Evolutionary conservation across 2,113 vertebrate genomes (phyloP).

Genomic region (zebrafish (Danio rerio)): DNA sequence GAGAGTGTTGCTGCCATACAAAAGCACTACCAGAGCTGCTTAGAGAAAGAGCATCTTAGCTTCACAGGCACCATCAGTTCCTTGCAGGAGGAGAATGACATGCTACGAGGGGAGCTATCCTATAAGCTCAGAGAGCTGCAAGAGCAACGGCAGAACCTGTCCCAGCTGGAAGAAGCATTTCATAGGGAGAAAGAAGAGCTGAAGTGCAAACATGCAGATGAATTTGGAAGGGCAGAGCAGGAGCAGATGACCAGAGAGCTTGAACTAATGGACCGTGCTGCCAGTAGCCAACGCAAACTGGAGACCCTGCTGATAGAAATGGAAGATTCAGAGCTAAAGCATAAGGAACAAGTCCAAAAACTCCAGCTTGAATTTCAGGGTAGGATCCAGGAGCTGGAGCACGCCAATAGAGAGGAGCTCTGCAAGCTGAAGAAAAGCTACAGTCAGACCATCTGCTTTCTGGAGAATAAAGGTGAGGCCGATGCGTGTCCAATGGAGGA

Average conservation of each 20-base stretch:
- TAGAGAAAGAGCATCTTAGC: conserved; percentile 82
- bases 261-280: conserved; percentile 77
- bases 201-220: conserved; percentile 77
- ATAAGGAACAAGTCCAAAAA: conserved; percentile 80
- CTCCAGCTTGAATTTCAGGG: conserved; percentile 86
- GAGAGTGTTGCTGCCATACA: conserved; percentile 76
- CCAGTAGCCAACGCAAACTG: conserved; percentile 77
- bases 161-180: conserved; percentile 77
- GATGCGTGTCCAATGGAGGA: conserved; percentile 33
- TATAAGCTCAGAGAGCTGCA: conserved; percentile 77
- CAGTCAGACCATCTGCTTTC: conserved; percentile 76
- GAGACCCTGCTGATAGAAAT: conserved; percentile 80
- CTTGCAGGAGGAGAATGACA: conserved; percentile 83
- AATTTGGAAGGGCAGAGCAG: conserved; percentile 78
- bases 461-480: conserved; percentile 62
- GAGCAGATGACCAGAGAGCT: conserved; percentile 76
- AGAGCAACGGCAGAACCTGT: conserved; percentile 74
- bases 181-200: conserved; percentile 75
- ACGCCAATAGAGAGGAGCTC: conserved; percentile 83
- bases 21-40: conserved; percentile 82
- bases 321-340: conserved; percentile 79
- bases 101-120: conserved; percentile 79
- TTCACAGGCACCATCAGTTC: conserved; percentile 78
- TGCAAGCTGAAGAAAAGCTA: conserved; percentile 82
- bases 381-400: conserved; percentile 84